Evolutionary conservation across 1,140 invertebrate genomes (phyloP), one percentile per base, ranked within the genome.

Genomic region (Dendrolimus punctatus): DNA sequence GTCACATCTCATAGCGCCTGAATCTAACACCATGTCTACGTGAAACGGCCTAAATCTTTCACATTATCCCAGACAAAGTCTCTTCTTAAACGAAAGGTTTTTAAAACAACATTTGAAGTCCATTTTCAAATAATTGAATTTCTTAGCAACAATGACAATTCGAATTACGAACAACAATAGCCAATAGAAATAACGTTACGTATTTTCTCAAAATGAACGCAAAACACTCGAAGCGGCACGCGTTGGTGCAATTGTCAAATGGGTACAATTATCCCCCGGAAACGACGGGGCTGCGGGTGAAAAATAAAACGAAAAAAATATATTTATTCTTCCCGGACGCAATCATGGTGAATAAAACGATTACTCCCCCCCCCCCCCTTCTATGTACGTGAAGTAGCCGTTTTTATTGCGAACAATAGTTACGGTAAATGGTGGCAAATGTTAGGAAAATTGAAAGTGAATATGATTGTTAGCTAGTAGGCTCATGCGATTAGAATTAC

Each of bases 151-250:
- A 42, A n/a, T n/a, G n/a, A 42, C n/a, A n/a, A 42, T 23, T 42
- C 23, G 41, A 42, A 4, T 8, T 46, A n/a, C 9, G 9, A 46
- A 40, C 5, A 6, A 39, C 8, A 53, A 46, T 53, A 46, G 39
- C 23, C 23, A 23, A 58, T 50, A 47, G 39, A 64, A 62, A 59
- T 58, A 53, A 45, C 45, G 49, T 56, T 55, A 57, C 43, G 56
- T 51, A 49, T 51, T 53, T 62, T 58, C 58, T 52, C 52, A 58
- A 54, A 58, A 56, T 58, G 65, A 60, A 69, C 76, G 63, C 56
- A 76, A 76, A 81, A 79, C 78, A 83, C 80, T 83, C 64, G 54
- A 66, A 63, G 51, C 58, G 73, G 59, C 77, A 78, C 80, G 76
- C 71, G 80, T 62, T 73, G 51, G 38, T 57, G 40, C 53, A 60